phyloP scores from a whole-genome alignment of 2,888 invertebrate species.

The Cephus rjabovi region DNA sequence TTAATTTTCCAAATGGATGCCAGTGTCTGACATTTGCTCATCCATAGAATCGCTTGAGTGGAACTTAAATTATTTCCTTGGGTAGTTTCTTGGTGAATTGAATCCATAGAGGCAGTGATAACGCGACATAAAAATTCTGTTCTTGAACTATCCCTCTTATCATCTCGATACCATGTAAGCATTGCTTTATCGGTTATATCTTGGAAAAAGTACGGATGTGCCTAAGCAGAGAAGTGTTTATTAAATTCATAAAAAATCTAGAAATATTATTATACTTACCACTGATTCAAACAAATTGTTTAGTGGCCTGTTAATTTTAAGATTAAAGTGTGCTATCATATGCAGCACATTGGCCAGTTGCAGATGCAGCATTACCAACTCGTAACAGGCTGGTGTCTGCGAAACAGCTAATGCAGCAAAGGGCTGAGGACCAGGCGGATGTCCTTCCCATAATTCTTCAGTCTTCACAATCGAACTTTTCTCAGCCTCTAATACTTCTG shows the following conservation, averaged over 20 bases:
- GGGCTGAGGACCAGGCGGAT: slow-evolving; percentile 70
- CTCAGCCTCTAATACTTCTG: slow-evolving; percentile 64
- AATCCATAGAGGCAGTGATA: slow-evolving; percentile 80
- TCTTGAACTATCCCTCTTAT: slow-evolving; percentile 75
- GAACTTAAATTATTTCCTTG: slow-evolving; percentile 68
- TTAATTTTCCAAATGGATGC: slow-evolving; percentile 84
- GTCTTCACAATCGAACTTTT: slow-evolving; percentile 67
- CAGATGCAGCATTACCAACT: slow-evolving; percentile 82
- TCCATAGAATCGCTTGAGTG: slow-evolving; percentile 73
- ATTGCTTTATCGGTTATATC: slow-evolving; percentile 54
- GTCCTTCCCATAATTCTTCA: slow-evolving; percentile 78
- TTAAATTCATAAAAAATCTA: slow-evolving; percentile 10
- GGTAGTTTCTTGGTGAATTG: slow-evolving; percentile 73
- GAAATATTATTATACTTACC: slow-evolving; percentile 59
- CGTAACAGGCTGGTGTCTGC: slow-evolving; percentile 80
- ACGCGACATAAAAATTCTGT: slow-evolving; percentile 80
- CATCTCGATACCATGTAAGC: slow-evolving; percentile 69
- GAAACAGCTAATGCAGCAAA: slow-evolving; percentile 83
- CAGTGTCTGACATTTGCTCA: slow-evolving; percentile 77
- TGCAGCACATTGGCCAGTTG: slow-evolving; percentile 82
- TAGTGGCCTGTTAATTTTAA: slow-evolving; percentile 80
- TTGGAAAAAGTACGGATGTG: slow-evolving; percentile 61
- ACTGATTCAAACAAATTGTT: slow-evolving; percentile 83
- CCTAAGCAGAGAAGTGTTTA: slow-evolving; percentile 37
- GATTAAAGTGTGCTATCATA: slow-evolving; percentile 82